Evolutionary conservation across 2,888 invertebrate species (phyloP).

Genomic region (Oscheius myriophilus): DNA sequence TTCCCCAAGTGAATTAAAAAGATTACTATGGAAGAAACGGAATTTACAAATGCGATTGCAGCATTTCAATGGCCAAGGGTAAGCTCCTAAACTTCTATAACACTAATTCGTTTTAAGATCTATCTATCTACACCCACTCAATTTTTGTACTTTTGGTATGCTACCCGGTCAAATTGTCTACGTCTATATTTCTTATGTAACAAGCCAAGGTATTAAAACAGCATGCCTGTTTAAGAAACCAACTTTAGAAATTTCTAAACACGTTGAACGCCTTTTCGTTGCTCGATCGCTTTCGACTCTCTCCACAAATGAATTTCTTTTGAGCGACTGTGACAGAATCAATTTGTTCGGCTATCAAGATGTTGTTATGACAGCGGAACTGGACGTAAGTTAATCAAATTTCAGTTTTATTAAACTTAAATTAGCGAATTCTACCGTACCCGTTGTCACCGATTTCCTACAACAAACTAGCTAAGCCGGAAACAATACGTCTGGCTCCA

Average conservation of each 20-base stretch:
- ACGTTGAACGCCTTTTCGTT: slow-evolving; percentile 14
- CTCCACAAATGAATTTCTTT: slow-evolving; percentile 10
- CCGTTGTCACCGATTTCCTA: not conserved
- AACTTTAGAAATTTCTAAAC: not conserved
- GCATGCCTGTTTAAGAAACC: not conserved
- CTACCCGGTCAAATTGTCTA: slow-evolving; percentile 38
- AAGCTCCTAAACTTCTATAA: not conserved
- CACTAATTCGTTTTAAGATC: slow-evolving; percentile 29
- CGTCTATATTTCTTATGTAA: slow-evolving; percentile 28
- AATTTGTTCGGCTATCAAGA: slow-evolving; percentile 26
- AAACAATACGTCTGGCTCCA: slow-evolving; percentile 17
- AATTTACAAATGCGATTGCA: not conserved
- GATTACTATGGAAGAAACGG: slow-evolving; percentile 15
- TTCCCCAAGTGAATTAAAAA: slow-evolving; percentile 1
- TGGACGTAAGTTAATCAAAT: slow-evolving; percentile 22
- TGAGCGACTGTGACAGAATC: slow-evolving; percentile 11
- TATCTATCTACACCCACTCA: slow-evolving; percentile 34
- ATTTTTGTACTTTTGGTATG: slow-evolving; percentile 36
- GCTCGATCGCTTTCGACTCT: not conserved
- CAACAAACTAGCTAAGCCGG: slow-evolving; percentile 5
- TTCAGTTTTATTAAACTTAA: not conserved
- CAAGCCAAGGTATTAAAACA: slow-evolving; percentile 9
- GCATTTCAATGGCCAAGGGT: slow-evolving; percentile 21
- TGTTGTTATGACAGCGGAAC: not conserved
- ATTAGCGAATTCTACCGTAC: slow-evolving; percentile 13